Evolutionary conservation across 2,888 invertebrate species (phyloP), one percentile per base, ranked within the genome.

Genomic region (Apamea anceps): DNA sequence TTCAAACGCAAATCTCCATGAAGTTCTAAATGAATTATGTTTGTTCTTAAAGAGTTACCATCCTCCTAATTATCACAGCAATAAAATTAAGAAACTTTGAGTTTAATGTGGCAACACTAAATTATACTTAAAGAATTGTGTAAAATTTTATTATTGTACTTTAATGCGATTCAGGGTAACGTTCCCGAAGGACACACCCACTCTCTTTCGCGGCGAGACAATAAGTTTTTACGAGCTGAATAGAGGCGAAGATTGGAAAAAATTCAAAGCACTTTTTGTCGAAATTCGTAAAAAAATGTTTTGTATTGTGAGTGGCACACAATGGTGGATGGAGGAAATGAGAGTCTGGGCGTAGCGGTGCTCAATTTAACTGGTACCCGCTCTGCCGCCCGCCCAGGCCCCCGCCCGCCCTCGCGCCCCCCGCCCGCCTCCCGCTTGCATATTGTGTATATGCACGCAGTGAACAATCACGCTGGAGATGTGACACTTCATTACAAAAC

Each of bases 261-360:
- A 96, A 95, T 96, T 96, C 96, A 96, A 96, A 96, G 96, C 95
- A 93, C 93, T 96, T 96, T 96, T 96, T 95, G 96, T 96, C 93
- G 95, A 95, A 96, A 96, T 96, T 96, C 94, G 94, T 95, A 95
- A 95, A 96, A 95, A 96, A 96, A 96, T 96, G 96, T 96, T 96
- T 96, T 96, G 96, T 96, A 96, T 97, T 96, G 96, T 96, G 96
- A 95, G 94, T 94, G 94, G 94, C 93, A 94, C 93, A 96, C 96
- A 96, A 96, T 96, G 93, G 95, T 92, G 93, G 95, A 93, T 94
- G 94, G 94, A 96, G 96, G 96, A 96, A 96, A 96, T 96, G 96
- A 96, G 96, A 96, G 96, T 96, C 96, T 96, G 96, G 96, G 95
- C 93, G 94, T 94, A 92, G 93, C 93, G 89, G 92, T 93, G 95